phyloP scores from a whole-genome alignment of 2,888 invertebrate species.

The Drosophila acutilabella region DNA sequence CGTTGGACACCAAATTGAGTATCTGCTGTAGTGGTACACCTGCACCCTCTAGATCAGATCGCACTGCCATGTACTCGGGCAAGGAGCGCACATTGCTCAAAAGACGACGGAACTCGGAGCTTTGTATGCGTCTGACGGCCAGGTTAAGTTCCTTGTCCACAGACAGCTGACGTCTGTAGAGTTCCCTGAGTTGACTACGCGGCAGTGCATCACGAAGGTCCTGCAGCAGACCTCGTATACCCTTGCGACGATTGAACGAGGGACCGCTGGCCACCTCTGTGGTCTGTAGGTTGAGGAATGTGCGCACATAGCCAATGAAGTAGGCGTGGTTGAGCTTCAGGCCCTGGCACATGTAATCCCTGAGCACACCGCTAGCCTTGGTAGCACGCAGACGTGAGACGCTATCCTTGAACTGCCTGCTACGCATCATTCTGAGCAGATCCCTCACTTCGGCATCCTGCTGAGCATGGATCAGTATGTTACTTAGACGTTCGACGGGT shows the following conservation, averaged over 20 bases:
- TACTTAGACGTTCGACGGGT: conserved; percentile 59
- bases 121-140: conserved; percentile 61
- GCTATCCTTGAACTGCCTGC: conserved; percentile 46
- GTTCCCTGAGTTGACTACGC: conserved; percentile 48
- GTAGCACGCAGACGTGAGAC: conserved; percentile 43
- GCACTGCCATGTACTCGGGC: conserved; percentile 54
- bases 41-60: conserved; percentile 42
- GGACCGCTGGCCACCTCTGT: conserved; percentile 21
- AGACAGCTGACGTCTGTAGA: conserved; percentile 52
- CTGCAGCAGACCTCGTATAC: conserved; percentile 67
- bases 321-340: conserved; percentile 66
- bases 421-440: conserved; percentile 51
- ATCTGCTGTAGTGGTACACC: conserved; percentile 67
- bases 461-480: conserved; percentile 60
- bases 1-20: conserved; percentile 51
- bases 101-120: conserved; percentile 68
- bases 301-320: conserved; percentile 43
- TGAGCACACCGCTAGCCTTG: conserved; percentile 51
- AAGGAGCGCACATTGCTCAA: conserved; percentile 48
- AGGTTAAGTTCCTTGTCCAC: conserved; percentile 59
- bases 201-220: conserved; percentile 70
- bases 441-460: conserved; percentile 66
- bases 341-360: conserved; percentile 61
- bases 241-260: conserved; percentile 57
- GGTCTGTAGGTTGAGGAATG: conserved; percentile 42